Base-by-base conservation (phyloP, 2,888 invertebrate genomes). In the Pyrochroa serraticornis region DNA sequence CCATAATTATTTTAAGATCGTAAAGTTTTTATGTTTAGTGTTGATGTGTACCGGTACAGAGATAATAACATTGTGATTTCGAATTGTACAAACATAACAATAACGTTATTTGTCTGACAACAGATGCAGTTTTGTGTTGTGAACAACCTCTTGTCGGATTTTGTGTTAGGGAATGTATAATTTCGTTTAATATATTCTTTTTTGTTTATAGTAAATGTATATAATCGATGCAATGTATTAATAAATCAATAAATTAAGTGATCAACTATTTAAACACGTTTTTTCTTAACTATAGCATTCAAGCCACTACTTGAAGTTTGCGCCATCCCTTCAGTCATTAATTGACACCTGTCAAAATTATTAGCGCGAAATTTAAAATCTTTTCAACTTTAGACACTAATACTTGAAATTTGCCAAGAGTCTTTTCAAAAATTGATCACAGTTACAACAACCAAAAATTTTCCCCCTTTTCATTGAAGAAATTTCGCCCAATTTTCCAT, bases 191-290 rank as follows among this genome's bases (percentile, higher is more conserved):
- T 67, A 65, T 65, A 65, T 63, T 63, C 48, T 55, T 60, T n/a
- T 54, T 46, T 68, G 66, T 68, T 66, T 49, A 64, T 65, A 67
- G 53, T 56, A 59, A 54, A 54, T 67, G 65, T 67, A 67, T 61
- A 67, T 67, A 65, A 49, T 62, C 57, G 41, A 54, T 35, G 51
- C 62, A 56, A 60, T 65, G 67, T 65, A 67, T 65, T 63, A 54
- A 62, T 55, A 63, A 59, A 37, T 41, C 36, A 36, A 47, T 41
- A 47, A 41, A 31, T 8, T 22, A 34, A 7, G 12, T 31, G 22
- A 22, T 22, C 22, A 3, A 22, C 22, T 22, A 5, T 3, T 22
- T 49, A 8, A 34, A 34, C n/a, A 3, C n/a, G 33, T 12, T 31
- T 31, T 10, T 42, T 22, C 13, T n/a, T 1, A 1, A n/a, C 14